phyloP scores from a whole-genome alignment of 2,888 invertebrate genomes.

The Calameuta filiformis region DNA sequence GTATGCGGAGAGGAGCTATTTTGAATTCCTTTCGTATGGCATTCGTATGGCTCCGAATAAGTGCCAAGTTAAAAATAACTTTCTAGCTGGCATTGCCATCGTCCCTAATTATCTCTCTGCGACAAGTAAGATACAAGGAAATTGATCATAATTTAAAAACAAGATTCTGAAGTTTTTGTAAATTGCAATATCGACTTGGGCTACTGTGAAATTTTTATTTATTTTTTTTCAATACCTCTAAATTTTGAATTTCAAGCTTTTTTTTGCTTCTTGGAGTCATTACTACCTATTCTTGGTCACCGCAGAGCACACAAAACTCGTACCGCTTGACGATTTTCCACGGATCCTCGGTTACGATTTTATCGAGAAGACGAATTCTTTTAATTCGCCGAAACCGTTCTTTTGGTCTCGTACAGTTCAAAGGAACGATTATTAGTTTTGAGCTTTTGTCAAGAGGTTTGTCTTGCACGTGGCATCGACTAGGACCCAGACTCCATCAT shows the following conservation, averaged over 20 bases:
- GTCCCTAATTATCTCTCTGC: background rate
- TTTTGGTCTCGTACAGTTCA: background rate
- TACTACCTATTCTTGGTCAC: background rate
- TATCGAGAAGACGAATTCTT: background rate
- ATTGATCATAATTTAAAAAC: background rate
- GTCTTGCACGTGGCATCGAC: background rate
- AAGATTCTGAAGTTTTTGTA: background rate
- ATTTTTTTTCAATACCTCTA: background rate
- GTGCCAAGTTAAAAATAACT: background rate
- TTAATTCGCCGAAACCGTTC: background rate
- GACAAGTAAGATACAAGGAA: background rate
- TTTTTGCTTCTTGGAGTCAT: background rate
- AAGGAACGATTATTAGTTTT: background rate
- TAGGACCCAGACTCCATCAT: background rate
- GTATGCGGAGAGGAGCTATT: background rate
- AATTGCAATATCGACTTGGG: background rate
- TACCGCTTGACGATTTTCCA: background rate
- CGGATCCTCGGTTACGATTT: background rate
- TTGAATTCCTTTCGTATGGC: background rate
- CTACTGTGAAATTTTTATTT: background rate
- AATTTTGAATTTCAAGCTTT: background rate
- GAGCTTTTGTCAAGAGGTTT: background rate
- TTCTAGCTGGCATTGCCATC: background rate
- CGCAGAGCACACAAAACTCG: background rate
- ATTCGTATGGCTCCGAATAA: background rate